Base-by-base conservation (phyloP, 2,888 invertebrate species). In the Eupithecia centaureata region DNA sequence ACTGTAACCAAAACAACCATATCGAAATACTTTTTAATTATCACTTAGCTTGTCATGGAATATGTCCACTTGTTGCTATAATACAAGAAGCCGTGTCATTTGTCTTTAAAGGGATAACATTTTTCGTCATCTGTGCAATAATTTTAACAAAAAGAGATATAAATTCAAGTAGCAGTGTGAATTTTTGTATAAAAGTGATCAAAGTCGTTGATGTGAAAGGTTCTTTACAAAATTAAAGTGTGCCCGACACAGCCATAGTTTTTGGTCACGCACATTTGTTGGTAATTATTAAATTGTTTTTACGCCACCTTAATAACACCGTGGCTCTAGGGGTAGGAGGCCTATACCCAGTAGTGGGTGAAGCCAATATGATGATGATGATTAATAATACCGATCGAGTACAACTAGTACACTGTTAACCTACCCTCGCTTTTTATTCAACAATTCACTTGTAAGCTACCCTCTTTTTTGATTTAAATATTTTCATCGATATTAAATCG, bases 251-350 rank as follows among this genome's bases (percentile, higher is more conserved):
- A 52, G 28, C 27, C 56, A 60, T 60, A 54, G 61, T 62, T 68
- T 72, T 62, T 72, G 59, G 61, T 62, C 65, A 76, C 79, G 73
- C 72, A 77, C 71, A 33, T 33, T 33, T 13, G 35, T 60, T n/a
- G 8, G 28, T 18, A 60, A 27, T 42, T 60, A 28, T 60, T 7
- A 15, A 52, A 38, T 60, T 60, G 42, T 2, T 38, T 25, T 47
- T 22, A 47, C 18, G 18, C 22, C 22, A 47, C 2, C 10, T 10
- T 18, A 42, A 18, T 42, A 18, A 42, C 10, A 42, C 18, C 7
- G 18, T 18, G 8, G 8, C 42, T 8, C 18, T 42, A 42, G 18
- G 8, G 2, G n/a, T 42, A 18, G 18, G 10, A 42, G 42, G 35
- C 4, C 30, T 15, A 15, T 35, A n/a, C n/a, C n/a, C 42, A 42